Evolutionary conservation across 2,888 invertebrate species (phyloP), one percentile per base, ranked within the genome.

Genomic region (Trichacis sp.): DNA sequence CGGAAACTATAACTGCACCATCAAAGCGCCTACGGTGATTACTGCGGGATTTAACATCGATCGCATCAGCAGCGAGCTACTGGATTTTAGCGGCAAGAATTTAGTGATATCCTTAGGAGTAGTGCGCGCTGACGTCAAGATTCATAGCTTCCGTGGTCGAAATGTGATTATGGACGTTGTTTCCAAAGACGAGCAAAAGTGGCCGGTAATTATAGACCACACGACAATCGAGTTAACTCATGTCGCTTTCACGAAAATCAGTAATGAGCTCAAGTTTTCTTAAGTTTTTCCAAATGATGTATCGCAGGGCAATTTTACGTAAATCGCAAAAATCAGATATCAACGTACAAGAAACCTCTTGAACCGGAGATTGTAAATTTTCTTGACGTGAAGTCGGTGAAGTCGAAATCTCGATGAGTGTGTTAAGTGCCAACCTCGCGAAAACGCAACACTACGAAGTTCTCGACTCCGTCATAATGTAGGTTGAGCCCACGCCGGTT

Each of bases 91-190:
- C 0, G 43, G 36, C 6, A 15, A 33, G 8, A 51, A 57, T 42
- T 18, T 53, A 1, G 55, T 62, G 1, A 53, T 50, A 1, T 68
- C 70, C 18, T 48, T 62, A 8, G 64, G 61, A 8, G 15, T 56
- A 0, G 38, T 67, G 1, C 45, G 33, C 0, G 59, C 45, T 11
- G 29, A 43, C 3, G 30, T 71, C 1, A 24, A 46, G n/a, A 46
- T 70, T 6, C 69, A 73, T 36, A 62, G 58, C 29, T 68, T 71
- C 0, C 5, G 5, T 24, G 66, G 51, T 1, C 43, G 68, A 1
- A 33, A 45, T 5, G 12, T 53, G 9, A 3, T 19, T 1, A 1
- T 51, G 0, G 18, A 46, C 4, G 11, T 58, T 1, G 47, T 58
- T 1, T 51, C 47, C 6, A 55, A 55, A 8, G 6, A 38, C 29